Evolutionary conservation across 1,140 invertebrate species (phyloP).

Genomic region (Drosophila gunungcola): DNA sequence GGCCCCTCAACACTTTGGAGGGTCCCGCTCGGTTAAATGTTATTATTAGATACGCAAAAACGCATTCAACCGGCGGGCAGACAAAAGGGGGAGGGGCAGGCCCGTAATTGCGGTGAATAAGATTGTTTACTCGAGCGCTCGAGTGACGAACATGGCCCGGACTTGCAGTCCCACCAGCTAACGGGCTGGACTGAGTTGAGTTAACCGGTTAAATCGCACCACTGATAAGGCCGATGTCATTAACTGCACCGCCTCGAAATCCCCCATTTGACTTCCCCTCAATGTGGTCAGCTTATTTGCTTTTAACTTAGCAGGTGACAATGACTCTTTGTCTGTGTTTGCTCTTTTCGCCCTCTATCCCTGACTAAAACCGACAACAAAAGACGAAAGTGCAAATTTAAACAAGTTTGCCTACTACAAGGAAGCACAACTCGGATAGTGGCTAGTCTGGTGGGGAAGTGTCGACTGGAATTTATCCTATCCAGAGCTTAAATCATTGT

Average conservation of each 20-base stretch:
- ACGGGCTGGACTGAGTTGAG: constrained; percentile 1
- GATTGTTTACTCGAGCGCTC: constrained; percentile 20
- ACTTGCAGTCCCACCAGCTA: constrained; percentile 9
- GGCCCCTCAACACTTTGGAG: constrained; percentile 4
- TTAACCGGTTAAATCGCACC: constrained; percentile 21
- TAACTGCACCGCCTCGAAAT: constrained; percentile 1
- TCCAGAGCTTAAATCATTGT: not conserved
- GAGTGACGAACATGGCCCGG: constrained; percentile 44
- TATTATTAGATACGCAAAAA: constrained; percentile 72
- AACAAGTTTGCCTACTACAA: constrained; percentile 37
- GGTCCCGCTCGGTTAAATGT: constrained; percentile 40
- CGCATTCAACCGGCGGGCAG: constrained; percentile 24
- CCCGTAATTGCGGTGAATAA: constrained; percentile 32
- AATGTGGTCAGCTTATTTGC: constrained; percentile 40
- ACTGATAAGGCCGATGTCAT: constrained; percentile 33
- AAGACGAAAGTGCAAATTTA: constrained; percentile 61
- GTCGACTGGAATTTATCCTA: constrained; percentile 6
- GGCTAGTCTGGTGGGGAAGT: not conserved
- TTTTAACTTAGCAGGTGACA: constrained; percentile 58
- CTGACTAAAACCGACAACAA: constrained; percentile 22
- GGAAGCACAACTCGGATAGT: constrained; percentile 14
- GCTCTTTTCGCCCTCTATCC: not conserved
- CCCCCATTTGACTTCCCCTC: constrained; percentile 1
- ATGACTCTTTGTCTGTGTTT: constrained; percentile 67
- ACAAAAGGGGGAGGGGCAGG: not conserved